phyloP scores from a whole-genome alignment of 2,888 invertebrate species.

The Protodeltote pygarga region DNA sequence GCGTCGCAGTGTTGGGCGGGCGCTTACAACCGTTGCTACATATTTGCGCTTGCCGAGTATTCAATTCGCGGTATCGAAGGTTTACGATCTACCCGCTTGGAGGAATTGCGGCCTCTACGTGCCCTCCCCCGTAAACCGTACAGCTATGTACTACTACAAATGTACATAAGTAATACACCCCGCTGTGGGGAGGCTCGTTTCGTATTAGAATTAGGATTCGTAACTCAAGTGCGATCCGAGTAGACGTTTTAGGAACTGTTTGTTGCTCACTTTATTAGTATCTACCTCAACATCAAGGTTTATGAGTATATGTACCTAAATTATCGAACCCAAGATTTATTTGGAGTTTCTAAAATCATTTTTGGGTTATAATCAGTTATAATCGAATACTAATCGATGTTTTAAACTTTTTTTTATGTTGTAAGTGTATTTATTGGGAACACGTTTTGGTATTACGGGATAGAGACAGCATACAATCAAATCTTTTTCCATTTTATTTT shows the following conservation, averaged over 20 bases:
- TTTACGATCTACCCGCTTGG: constrained; percentile 84
- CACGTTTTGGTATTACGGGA: too few species aligned
- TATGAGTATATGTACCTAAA: too few species aligned
- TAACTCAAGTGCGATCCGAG: constrained; percentile 66
- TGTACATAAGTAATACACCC: constrained; percentile 76
- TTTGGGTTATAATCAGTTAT: too few species aligned
- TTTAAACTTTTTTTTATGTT: too few species aligned
- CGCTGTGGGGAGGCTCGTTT: constrained; percentile 59
- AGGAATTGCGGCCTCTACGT: constrained; percentile 82
- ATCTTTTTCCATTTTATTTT: too few species aligned
- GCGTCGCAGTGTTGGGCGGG: constrained; percentile 50
- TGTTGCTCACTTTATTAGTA: constrained; percentile 1
- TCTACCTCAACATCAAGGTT: neutral
- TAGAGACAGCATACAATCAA: too few species aligned
- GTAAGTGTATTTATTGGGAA: too few species aligned
- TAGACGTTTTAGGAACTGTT: constrained; percentile 56
- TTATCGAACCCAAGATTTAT: too few species aligned
- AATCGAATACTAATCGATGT: too few species aligned
- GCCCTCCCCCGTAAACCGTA: constrained; percentile 72
- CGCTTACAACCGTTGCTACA: constrained; percentile 67
- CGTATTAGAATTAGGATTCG: constrained; percentile 82
- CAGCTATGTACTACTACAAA: constrained; percentile 64
- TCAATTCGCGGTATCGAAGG: constrained; percentile 84
- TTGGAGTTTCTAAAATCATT: too few species aligned
- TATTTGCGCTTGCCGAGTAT: constrained; percentile 76